phyloP scores from a whole-genome alignment of 2,888 invertebrate species.

The Zhuqinia jingwanae region DNA sequence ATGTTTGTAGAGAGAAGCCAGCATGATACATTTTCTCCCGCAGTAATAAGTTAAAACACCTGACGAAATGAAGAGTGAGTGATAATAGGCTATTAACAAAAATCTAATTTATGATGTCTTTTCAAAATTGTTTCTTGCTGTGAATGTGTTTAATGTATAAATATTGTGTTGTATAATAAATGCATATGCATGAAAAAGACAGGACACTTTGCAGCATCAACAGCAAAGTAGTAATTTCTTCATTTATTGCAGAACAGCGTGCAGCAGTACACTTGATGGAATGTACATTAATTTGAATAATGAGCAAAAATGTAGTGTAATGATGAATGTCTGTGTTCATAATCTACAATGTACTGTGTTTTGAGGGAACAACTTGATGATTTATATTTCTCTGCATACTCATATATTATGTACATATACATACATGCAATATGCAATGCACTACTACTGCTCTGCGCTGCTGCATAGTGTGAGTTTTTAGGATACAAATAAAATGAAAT shows the following conservation, averaged over 20 bases:
- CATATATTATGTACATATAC: neutral
- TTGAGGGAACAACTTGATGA: too few species aligned
- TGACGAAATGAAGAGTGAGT: slow-evolving; percentile 61
- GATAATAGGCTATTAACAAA: slow-evolving; percentile 67
- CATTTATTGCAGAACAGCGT: neutral
- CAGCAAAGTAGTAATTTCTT: too few species aligned
- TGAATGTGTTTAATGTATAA: neutral
- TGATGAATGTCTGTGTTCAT: neutral
- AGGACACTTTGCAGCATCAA: too few species aligned
- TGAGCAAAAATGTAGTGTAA: slow-evolving; percentile 23
- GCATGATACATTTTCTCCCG: slow-evolving; percentile 43
- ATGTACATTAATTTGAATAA: slow-evolving; percentile 41
- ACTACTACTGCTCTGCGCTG: too few species aligned
- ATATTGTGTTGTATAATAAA: too few species aligned
- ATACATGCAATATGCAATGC: neutral
- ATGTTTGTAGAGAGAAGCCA: slow-evolving; percentile 28
- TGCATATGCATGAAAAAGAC: neutral
- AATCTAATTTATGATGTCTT: slow-evolving; percentile 50
- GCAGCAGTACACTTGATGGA: neutral
- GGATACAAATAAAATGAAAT: neutral
- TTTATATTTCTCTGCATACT: too few species aligned
- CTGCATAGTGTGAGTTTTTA: neutral
- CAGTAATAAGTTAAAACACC: slow-evolving; percentile 51
- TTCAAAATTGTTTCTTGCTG: slow-evolving; percentile 40
- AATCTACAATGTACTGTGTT: slow-evolving; percentile 5